phyloP scores from a whole-genome alignment of 1,140 invertebrate species.

The Drosophila equinoxialis region DNA sequence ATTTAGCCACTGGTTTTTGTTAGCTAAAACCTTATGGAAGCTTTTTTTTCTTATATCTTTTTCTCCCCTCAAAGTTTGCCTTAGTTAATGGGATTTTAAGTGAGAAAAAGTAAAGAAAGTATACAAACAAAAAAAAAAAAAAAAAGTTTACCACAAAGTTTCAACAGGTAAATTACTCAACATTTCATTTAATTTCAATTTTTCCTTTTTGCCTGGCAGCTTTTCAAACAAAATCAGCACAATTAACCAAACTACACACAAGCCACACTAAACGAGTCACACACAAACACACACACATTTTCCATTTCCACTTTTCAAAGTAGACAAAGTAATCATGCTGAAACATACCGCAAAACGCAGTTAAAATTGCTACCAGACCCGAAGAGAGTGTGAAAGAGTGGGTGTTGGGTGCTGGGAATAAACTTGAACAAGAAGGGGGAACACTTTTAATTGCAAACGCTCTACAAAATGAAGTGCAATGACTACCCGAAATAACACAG shows the following conservation, averaged over 20 bases:
- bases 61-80: not conserved
- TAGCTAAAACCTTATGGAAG: not conserved
- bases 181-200: slow-evolving; percentile 27
- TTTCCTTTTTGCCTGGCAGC: slow-evolving; percentile 31
- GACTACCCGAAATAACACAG: not conserved
- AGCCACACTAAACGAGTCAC: slow-evolving; percentile 52
- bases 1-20: not conserved
- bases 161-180: slow-evolving; percentile 48
- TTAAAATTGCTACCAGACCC: slow-evolving; percentile 19
- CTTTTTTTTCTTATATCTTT: not conserved
- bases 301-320: slow-evolving; percentile 47
- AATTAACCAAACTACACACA: slow-evolving; percentile 46
- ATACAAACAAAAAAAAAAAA: not conserved
- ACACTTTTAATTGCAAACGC: slow-evolving; percentile 52
- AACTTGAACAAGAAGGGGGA: slow-evolving; percentile 15
- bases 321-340: slow-evolving; percentile 61
- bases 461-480: slow-evolving; percentile 38
- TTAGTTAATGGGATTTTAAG: slow-evolving; percentile 21
- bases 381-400: not conserved
- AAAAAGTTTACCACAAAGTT: slow-evolving; percentile 15
- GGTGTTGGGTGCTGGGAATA: too few species aligned
- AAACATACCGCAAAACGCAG: slow-evolving; percentile 48
- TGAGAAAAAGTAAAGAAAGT: not conserved
- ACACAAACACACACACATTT: slow-evolving; percentile 22
- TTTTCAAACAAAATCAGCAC: slow-evolving; percentile 50